Conservation (phyloP, 2,797 vertebrate species). For the Nannoperca australis region DNA sequence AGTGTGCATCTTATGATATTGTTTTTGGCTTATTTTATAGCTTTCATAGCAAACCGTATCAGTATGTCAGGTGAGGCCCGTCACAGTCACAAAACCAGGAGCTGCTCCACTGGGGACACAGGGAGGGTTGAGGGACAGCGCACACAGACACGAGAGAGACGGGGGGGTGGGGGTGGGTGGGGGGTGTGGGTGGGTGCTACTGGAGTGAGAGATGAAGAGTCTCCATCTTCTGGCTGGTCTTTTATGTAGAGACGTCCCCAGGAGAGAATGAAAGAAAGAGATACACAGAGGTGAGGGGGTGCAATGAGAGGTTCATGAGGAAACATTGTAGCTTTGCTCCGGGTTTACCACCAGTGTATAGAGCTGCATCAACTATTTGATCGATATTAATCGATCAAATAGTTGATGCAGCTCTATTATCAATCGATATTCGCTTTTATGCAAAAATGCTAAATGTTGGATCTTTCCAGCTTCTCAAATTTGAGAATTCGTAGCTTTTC, state of each 20-base stretch:
- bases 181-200: slow-evolving; percentile 60
- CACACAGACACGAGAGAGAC: slow-evolving; percentile 8
- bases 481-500: neutral
- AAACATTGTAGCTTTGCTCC: slow-evolving; percentile 42
- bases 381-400: slow-evolving; percentile 7
- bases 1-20: neutral
- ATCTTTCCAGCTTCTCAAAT: neutral
- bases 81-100: slow-evolving; percentile 24
- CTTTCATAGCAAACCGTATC: neutral
- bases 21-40: neutral
- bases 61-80: neutral
- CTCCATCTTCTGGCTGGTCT: slow-evolving; percentile 64
- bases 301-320: slow-evolving; percentile 50
- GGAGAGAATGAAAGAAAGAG: slow-evolving; percentile 59
- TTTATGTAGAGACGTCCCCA: slow-evolving; percentile 62
- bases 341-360: slow-evolving; percentile 27
- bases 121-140: slow-evolving; percentile 23
- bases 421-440: neutral
- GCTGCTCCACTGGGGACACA: slow-evolving; percentile 14
- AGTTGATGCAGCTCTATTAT: neutral
- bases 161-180: slow-evolving; percentile 5
- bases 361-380: no score
- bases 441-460: neutral
- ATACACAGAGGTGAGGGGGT: slow-evolving; percentile 59
- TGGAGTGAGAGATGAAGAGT: slow-evolving; percentile 72